These are phyloP conservation scores for Bambusicola thoracicus DNA, from an alignment of 2,113 vertebrate species.

Conservation along the genomic window DNA sequence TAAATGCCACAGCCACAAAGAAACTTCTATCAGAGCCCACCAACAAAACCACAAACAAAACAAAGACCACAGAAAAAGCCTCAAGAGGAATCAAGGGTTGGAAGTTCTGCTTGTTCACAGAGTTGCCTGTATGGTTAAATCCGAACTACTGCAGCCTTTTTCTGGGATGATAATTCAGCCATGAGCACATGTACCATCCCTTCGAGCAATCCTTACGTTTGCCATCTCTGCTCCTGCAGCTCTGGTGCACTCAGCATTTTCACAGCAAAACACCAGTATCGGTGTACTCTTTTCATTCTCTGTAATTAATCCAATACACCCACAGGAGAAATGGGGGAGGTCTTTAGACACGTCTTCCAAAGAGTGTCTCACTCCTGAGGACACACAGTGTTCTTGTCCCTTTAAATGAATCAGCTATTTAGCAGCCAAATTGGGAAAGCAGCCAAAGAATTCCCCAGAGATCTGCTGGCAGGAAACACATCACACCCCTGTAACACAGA, in stretches of 20 bases:
- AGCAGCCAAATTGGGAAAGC: slow-evolving; percentile 29
- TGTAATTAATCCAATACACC: not conserved
- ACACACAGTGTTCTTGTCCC: not conserved
- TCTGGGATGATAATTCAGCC: not conserved
- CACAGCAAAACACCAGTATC: not conserved
- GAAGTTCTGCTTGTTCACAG: not conserved
- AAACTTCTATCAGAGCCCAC: not conserved
- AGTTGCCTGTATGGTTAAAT: not conserved
- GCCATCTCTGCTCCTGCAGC: not conserved
- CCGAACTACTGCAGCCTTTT: not conserved
- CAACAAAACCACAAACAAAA: not conserved
- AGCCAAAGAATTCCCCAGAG: slow-evolving; percentile 10
- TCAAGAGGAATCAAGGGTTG: not conserved
- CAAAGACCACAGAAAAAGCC: accelerated
- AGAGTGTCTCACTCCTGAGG: not conserved
- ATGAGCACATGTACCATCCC: not conserved
- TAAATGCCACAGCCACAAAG: not conserved
- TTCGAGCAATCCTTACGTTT: not conserved
- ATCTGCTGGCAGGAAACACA: not conserved
- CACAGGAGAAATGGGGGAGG: not conserved
- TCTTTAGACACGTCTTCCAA: not conserved
- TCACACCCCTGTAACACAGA: not conserved
- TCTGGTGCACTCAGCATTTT: accelerated
- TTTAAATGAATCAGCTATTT: slow-evolving; percentile 36
- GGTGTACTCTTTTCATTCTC: not conserved